Evolutionary conservation across 1,140 invertebrate species (phyloP).

Genomic region (Magallana gigas): DNA sequence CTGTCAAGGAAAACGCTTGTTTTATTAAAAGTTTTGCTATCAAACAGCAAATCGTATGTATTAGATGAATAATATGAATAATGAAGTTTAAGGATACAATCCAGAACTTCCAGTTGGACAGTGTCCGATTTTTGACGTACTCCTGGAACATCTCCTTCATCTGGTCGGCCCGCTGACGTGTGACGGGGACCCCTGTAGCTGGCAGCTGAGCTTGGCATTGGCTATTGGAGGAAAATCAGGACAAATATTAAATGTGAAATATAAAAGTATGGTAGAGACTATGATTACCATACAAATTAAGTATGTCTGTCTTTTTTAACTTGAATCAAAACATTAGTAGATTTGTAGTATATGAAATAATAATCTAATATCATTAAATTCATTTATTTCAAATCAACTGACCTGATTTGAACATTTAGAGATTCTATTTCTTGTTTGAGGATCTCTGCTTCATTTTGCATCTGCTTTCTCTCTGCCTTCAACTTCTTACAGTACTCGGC

Average conservation of each 20-base stretch:
- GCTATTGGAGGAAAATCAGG: slow-evolving; percentile 64
- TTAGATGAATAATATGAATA: not conserved
- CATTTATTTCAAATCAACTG: slow-evolving; percentile 46
- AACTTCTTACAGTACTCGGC: slow-evolving; percentile 96
- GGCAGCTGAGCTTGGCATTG: slow-evolving; percentile 94
- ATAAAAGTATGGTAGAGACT: too few species aligned
- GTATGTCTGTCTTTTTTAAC: not conserved
- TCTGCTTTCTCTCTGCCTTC: slow-evolving; percentile 89
- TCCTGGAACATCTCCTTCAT: slow-evolving; percentile 97
- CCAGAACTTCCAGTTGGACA: slow-evolving; percentile 98
- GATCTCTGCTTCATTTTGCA: slow-evolving; percentile 94
- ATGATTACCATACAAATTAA: not conserved
- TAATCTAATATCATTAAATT: not conserved
- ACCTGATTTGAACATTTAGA: slow-evolving; percentile 94
- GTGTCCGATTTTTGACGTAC: slow-evolving; percentile 91
- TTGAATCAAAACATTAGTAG: not conserved
- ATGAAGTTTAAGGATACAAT: slow-evolving; percentile 85
- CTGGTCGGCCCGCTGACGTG: slow-evolving; percentile 90
- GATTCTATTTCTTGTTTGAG: slow-evolving; percentile 91
- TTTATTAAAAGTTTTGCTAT: not conserved
- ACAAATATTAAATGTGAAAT: not conserved
- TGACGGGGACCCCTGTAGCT: slow-evolving; percentile 95
- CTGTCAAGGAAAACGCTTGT: slow-evolving; percentile 63
- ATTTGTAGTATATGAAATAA: not conserved
- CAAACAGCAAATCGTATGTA: not conserved